These are phyloP conservation scores for Neostethus bicornis DNA, from an alignment of 2,797 vertebrate species.

Conservation along the genomic window DNA sequence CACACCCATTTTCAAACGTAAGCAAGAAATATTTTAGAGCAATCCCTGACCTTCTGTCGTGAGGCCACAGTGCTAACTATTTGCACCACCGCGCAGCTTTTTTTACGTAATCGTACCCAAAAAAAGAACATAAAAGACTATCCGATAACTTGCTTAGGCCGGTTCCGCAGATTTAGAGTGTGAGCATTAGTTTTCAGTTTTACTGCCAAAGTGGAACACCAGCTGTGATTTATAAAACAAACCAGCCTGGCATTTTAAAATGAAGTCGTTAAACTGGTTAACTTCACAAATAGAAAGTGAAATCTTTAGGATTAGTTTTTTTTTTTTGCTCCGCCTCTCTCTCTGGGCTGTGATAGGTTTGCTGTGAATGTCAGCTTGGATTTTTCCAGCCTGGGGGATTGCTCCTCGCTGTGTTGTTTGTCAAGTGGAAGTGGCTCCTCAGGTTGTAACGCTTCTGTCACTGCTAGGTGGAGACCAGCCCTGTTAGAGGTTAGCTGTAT, in stretches of 20 bases:
- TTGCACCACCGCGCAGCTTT: no score
- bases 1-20: no score
- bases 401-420: conserved; percentile 59
- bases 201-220: not conserved
- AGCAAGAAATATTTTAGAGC: no score
- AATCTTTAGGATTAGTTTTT: conserved; percentile 9
- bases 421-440: conserved; percentile 69
- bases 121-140: no score
- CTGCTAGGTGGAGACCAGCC: conserved; percentile 73
- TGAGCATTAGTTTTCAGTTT: not conserved
- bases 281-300: not conserved
- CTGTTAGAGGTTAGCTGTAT: conserved; percentile 75
- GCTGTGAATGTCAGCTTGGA: conserved; percentile 6
- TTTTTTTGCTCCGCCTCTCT: no score
- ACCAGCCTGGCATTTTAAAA: not conserved
- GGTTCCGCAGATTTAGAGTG: no score
- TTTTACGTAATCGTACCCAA: no score
- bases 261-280: not conserved
- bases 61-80: no score
- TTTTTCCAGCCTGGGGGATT: conserved; percentile 29
- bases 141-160: no score
- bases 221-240: not conserved
- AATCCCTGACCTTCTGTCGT: no score
- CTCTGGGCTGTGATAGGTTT: conserved; percentile 3
- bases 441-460: conserved; percentile 66